Evolutionary conservation across 2,888 invertebrate species (phyloP), one percentile per base, ranked within the genome.

Genomic region (Sesamia inferens): DNA sequence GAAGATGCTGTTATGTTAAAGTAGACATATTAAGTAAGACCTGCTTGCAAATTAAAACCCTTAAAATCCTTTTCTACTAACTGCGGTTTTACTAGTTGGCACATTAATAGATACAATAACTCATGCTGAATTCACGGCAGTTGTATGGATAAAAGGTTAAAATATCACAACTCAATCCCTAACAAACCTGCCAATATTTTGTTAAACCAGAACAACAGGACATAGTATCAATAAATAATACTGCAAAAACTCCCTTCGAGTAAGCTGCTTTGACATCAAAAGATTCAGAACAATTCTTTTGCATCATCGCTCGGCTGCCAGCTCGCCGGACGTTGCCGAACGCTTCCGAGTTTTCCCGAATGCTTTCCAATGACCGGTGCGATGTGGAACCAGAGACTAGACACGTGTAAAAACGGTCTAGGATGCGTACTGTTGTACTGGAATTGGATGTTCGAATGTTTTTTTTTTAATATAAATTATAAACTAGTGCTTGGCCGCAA

Each of bases 231-330:
- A 76, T 69, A 69, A 80, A 76, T 59, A 75, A 73, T 55, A 64
- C 71, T 72, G 24, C 48, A 80, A 62, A 48, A 74, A 51, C 44
- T 62, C 42, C 22, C 22, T 51, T 58, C 58, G 58, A 65, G 47
- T 71, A 68, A 74, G 69, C 75, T 16, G 66, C 74, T 72, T 83
- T 76, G 77, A 84, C 77, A 84, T 82, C 82, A 82, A 82, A 82
- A 73, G 84, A 84, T 79, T 71, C 67, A 67, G n/a, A 76, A 69
- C 71, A 39, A 81, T 83, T 83, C 76, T 67, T 71, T 69, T 72
- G 62, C 81, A 66, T 82, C 82, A 66, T 57, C 62, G 76, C 72
- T 68, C 72, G 31, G 58, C 47, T 57, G 64, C 22, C 67, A 39
- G 42, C 42, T 24, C 8, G 44, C 58, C 71, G 72, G 62, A 69